These are phyloP conservation scores for Drosophila takahashii DNA, from an alignment of 1,140 invertebrate species.

Conservation along the genomic window DNA sequence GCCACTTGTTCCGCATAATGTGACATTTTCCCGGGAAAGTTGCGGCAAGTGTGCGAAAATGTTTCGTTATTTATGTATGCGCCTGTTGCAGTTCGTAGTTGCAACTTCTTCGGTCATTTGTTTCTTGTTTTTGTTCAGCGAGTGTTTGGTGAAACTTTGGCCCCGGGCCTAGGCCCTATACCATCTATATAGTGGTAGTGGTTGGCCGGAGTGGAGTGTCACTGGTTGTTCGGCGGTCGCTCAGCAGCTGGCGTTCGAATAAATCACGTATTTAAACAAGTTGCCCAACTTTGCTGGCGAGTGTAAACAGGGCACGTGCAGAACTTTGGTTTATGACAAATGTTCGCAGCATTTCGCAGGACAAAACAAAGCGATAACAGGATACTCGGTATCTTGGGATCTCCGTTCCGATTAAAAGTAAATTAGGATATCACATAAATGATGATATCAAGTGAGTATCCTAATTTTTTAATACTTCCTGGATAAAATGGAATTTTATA, in stretches of 20 bases:
- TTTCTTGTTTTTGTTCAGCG: conserved; percentile 37
- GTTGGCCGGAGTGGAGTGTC: conserved; percentile 26
- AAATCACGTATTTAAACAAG: conserved; percentile 83
- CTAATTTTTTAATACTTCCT: no score
- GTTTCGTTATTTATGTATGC: conserved; percentile 79
- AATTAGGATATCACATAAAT: neutral
- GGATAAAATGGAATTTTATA: no score
- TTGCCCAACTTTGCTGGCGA: conserved; percentile 64
- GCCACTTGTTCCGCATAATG: conserved; percentile 75
- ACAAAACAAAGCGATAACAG: conserved; percentile 18
- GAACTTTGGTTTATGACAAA: conserved; percentile 81
- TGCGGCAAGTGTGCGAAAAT: conserved; percentile 61
- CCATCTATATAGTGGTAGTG: conserved; percentile 29
- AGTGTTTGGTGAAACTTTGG: conserved; percentile 59
- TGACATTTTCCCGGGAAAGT: conserved; percentile 66
- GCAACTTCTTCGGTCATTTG: conserved; percentile 75
- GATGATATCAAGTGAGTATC: neutral
- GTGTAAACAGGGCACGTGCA: conserved; percentile 75
- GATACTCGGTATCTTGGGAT: neutral
- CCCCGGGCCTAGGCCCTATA: conserved; percentile 29
- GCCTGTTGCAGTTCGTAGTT: conserved; percentile 66
- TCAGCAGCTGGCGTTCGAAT: conserved; percentile 71
- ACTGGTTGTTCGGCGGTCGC: conserved; percentile 46
- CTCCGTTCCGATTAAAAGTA: conserved; percentile 4
- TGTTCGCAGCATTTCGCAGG: conserved; percentile 46